A percentile compares a stretch with the other conserved stretches of the same genome.
phyloP scores from a whole-genome alignment of 2,888 invertebrate genomes.

The Nomada lathburiana region DNA sequence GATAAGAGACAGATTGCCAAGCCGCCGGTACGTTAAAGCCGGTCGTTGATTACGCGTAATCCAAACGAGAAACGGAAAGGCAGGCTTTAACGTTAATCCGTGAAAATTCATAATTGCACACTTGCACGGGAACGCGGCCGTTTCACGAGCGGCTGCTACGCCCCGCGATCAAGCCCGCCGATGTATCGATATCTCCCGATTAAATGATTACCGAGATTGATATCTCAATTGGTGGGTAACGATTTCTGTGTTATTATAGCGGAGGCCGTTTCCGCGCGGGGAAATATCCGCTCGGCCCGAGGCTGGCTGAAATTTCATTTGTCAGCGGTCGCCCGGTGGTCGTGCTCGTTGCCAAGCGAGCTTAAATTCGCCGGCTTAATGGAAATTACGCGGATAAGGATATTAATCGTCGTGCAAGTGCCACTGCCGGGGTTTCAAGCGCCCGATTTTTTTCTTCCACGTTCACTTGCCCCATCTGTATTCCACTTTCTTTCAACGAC shows the following conservation, averaged over 20 bases:
- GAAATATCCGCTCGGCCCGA: slow-evolving; percentile 43
- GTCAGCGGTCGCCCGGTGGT: slow-evolving; percentile 44
- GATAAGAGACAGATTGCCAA: neutral
- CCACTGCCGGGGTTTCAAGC: too few relatives aligned
- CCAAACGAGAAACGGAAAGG: slow-evolving; percentile 42
- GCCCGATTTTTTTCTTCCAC: too few relatives aligned
- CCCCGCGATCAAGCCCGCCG: slow-evolving; percentile 37
- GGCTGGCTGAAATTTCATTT: slow-evolving; percentile 64
- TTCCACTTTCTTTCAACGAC: too few relatives aligned
- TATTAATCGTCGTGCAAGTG: slow-evolving; percentile 1
- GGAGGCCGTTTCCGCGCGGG: slow-evolving; percentile 58
- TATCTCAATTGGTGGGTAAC: slow-evolving; percentile 71
- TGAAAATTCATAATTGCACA: slow-evolving; percentile 72
- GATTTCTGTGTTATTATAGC: slow-evolving; percentile 59
- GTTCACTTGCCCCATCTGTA: too few relatives aligned
- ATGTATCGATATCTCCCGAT: slow-evolving; percentile 70
- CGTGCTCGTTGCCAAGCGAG: slow-evolving; percentile 21
- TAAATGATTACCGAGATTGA: slow-evolving; percentile 73
- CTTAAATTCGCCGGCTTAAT: slow-evolving; percentile 44
- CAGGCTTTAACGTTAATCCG: slow-evolving; percentile 66
- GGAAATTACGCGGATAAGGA: slow-evolving; percentile 11
- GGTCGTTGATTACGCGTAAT: slow-evolving; percentile 42
- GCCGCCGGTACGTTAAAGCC: slow-evolving; percentile 30
- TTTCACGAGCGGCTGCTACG: slow-evolving; percentile 55
- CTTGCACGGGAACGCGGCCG: slow-evolving; percentile 52